Conservation (phyloP, 2,888 invertebrate species). For the Lathronympha strigana region DNA sequence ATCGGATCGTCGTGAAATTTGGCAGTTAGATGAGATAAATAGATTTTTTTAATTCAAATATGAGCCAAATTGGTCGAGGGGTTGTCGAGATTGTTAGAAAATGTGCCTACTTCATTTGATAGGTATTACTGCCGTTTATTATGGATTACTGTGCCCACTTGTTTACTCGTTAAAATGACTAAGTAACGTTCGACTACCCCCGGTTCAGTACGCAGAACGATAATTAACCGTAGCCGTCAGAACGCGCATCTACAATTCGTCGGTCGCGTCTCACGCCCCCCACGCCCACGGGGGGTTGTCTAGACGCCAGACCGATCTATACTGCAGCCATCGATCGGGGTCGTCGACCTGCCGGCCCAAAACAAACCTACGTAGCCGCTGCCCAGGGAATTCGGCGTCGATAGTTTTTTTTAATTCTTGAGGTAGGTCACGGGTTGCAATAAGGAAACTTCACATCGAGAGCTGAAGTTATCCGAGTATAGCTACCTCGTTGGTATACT, state of each 20-base stretch:
- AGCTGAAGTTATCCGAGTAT: constrained; percentile 46
- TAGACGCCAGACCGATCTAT: constrained; percentile 82
- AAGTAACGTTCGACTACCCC: constrained; percentile 36
- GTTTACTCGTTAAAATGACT: constrained; percentile 15
- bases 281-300: constrained; percentile 59
- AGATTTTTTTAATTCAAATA: too few species aligned
- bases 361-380: constrained; percentile 65
- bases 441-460: constrained; percentile 35
- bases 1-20: too few species aligned
- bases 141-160: background rate
- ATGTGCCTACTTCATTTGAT: background rate
- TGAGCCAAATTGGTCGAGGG: too few species aligned
- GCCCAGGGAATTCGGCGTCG: constrained; percentile 63
- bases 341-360: constrained; percentile 57
- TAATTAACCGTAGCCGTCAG: constrained; percentile 64
- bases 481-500: background rate
- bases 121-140: background rate
- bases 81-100: too few species aligned
- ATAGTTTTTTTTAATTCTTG: constrained; percentile 35
- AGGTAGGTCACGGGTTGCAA: constrained; percentile 33
- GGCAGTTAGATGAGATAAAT: too few species aligned
- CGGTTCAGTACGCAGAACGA: constrained; percentile 55
- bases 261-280: constrained; percentile 51
- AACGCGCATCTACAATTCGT: constrained; percentile 65
- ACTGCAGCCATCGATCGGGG: constrained; percentile 78